phyloP scores from a whole-genome alignment of 2,113 vertebrate genomes.

The Ptyas mucosa region DNA sequence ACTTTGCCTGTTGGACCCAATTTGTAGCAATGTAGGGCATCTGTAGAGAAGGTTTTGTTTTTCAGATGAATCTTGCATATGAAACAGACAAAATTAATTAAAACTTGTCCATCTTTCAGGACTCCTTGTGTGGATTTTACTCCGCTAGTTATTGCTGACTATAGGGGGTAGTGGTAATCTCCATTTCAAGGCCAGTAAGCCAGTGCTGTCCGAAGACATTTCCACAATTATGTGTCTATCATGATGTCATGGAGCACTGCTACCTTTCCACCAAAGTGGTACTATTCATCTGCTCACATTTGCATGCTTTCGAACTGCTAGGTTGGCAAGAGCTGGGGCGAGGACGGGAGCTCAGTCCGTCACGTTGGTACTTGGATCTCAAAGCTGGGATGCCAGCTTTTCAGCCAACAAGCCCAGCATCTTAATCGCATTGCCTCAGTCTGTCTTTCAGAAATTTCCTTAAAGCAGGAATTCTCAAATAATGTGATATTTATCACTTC shows the following conservation, averaged over 20 bases:
- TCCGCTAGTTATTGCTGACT: background rate
- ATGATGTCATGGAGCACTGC: no score
- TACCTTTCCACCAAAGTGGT: no score
- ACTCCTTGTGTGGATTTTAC: background rate
- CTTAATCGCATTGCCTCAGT: rapidly evolving
- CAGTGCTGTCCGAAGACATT: background rate
- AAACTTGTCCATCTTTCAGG: constrained; percentile 7
- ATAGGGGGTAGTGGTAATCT: background rate
- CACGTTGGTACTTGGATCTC: background rate
- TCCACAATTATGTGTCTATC: no score
- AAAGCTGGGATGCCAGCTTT: background rate
- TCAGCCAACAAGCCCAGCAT: background rate
- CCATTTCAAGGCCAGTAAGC: background rate
- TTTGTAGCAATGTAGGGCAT: constrained; percentile 49
- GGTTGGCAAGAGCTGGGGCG: background rate
- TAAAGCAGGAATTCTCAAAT: background rate
- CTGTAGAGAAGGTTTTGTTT: constrained; percentile 35
- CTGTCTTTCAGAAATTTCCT: constrained; percentile 12
- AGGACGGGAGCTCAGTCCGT: background rate
- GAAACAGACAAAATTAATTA: constrained; percentile 34
- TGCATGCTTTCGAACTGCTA: background rate
- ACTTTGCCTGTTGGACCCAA: constrained; percentile 39
- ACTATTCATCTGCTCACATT: no score
- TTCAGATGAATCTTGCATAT: constrained; percentile 12
- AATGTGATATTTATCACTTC: background rate